Evolutionary conservation across 2,888 invertebrate species (phyloP), one percentile per base, ranked within the genome.

Genomic region (Bugula neritina): DNA sequence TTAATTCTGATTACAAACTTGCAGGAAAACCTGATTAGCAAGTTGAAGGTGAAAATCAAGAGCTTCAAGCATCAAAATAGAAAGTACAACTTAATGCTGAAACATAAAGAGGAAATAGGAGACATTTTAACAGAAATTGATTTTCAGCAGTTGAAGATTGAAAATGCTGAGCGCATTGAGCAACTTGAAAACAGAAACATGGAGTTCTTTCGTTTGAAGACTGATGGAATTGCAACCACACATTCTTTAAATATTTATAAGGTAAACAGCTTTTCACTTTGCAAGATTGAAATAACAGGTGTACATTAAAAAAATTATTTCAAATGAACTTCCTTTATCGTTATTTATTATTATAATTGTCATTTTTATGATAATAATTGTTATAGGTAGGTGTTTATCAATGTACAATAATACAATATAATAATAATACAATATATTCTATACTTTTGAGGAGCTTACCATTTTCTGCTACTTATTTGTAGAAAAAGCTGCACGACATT

Each of bases 151-250:
- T 27, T 63, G 29, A 63, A 63, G n/a, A 63, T 63, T 63, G 63
- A 63, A 34, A 63, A 63, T 63, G 29, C 31, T 13, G 63, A 63
- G 10, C 63, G 31, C 27, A 21, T 31, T 21, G 63, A 63, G 34
- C 27, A 63, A 31, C 27, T 63, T 13, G 63, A 63, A 29, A 27
- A 63, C 2, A 25, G 63, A 31, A 63, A 63, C 31, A 63, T 10
- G 31, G 63, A 63, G 10, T 63, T 63, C n/a, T 63, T 63, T 63
- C 63, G 63, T 13, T n/a, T 63, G 34, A 63, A 63, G 31, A 63
- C 63, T 10, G 31, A 63, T 63, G 63, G 63, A 31, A 63, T 31
- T 13, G 27, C 27, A 2, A 27, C 27, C 2, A 25, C 31, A 5
- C 63, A 63, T 31, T 31, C 63, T 29, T 34, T 25, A 21, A 63